Base-by-base conservation (phyloP, 2,113 vertebrate genomes). In the Notechis scutatus region DNA sequence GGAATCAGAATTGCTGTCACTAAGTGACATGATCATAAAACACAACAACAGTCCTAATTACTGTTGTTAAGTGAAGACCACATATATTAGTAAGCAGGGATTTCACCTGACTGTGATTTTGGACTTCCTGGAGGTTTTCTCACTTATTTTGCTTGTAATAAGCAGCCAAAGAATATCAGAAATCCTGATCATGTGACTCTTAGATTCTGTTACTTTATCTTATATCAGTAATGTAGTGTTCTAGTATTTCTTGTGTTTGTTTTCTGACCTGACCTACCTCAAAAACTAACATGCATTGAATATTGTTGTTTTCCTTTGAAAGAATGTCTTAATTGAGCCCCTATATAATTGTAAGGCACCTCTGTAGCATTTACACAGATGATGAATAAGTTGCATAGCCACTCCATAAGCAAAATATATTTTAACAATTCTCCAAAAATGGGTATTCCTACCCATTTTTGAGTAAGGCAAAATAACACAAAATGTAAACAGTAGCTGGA, bases 261-360 rank as follows among this genome's bases (percentile, higher is more conserved):
- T 74, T 74, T 7, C 64, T 50, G 47, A 50, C 8, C 47, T 10
- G 47, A 50, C 47, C 47, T 50, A 50, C 47, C 47, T 50, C 47
- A 50, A 9, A 50, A 50, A 9, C 47, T 50, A 50, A 50, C 47
- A 50, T 50, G 47, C 47, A 50, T 50, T 50, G 47, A 50, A 50
- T 10, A 50, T 50, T 50, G 47, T 50, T 50, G 47, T 88, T 88
- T 94, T 93, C 74, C 29, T 52, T 6, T 90, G 50, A 93, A 95
- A 91, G 1, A 18, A 74, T 50, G 10, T 34, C n/a, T 74, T 74
- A 74, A 74, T 18, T 34, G 29, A 74, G 1, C 64, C 14, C n/a
- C n/a, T 69, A n/a, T 69, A 69, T n/a, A 69, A 69, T 34, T n/a
- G 14, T 74, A 2, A 85, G 69, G 50, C n/a, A 55, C 1, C 9